Conservation (phyloP, 1,140 invertebrate genomes). For the Drosophila nigromelanica region DNA sequence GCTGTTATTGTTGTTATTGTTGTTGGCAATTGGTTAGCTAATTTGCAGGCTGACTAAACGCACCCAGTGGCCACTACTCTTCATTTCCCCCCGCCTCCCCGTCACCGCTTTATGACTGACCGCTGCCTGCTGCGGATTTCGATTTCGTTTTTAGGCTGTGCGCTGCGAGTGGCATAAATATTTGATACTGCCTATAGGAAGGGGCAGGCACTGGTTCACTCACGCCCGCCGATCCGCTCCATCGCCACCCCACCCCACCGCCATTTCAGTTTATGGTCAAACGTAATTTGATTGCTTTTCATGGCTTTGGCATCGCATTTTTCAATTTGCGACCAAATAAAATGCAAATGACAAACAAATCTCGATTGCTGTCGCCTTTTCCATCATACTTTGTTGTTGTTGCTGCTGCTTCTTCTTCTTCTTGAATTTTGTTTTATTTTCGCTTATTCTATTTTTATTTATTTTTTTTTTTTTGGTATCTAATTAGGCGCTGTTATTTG, state of each 20-base stretch:
- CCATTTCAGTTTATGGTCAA: not conserved
- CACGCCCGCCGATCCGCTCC: not conserved
- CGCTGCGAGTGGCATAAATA: slow-evolving; percentile 47
- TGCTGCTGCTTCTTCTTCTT: not conserved
- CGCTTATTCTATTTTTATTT: slow-evolving; percentile 12
- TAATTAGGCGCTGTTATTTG: slow-evolving; percentile 75
- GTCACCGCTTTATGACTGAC: too few relatives aligned
- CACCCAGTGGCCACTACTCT: slow-evolving; percentile 16
- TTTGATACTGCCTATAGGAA: slow-evolving; percentile 18
- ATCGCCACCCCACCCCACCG: not conserved
- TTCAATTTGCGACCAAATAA: slow-evolving; percentile 66
- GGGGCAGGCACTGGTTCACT: not conserved
- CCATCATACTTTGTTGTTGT: not conserved
- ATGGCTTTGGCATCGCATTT: slow-evolving; percentile 33
- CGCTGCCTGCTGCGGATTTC: slow-evolving; percentile 14
- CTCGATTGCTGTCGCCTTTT: slow-evolving; percentile 6
- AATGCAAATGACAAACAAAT: slow-evolving; percentile 74
- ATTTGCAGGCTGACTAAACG: slow-evolving; percentile 68
- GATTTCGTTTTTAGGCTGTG: slow-evolving; percentile 29
- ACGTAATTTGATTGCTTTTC: slow-evolving; percentile 66
- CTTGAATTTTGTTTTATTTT: not conserved
- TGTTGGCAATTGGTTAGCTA: slow-evolving; percentile 73
- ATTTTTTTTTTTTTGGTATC: slow-evolving; percentile 53
- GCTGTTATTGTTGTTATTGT: slow-evolving; percentile 30
- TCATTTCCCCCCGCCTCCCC: not conserved